A percentile compares a stretch with the other conserved stretches of the same genome.
Conservation (phyloP, 2,888 invertebrate genomes). For the Ametastegia equiseti region DNA sequence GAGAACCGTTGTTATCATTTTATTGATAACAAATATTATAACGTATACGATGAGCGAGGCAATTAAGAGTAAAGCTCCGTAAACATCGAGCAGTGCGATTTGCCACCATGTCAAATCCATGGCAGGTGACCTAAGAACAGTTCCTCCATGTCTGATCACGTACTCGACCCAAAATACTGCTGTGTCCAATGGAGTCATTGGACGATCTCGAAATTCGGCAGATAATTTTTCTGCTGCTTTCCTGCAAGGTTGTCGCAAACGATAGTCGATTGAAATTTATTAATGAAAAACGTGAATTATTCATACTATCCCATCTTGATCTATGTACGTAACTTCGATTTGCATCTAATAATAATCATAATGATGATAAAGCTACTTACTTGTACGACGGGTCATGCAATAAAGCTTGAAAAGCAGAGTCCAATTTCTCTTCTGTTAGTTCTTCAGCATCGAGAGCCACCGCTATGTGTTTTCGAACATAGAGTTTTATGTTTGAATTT, state of each 20-base stretch:
- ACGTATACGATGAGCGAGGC: neutral
- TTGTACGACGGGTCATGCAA: slow-evolving; percentile 61
- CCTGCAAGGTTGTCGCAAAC: slow-evolving; percentile 46
- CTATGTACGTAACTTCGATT: neutral
- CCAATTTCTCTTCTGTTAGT: slow-evolving; percentile 58
- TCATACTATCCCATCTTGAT: neutral
- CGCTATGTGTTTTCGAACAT: slow-evolving; percentile 59
- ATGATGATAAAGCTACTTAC: slow-evolving; percentile 40
- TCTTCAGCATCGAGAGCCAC: slow-evolving; percentile 55
- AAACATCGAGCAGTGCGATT: slow-evolving; percentile 23
- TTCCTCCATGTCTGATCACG: slow-evolving; percentile 38
- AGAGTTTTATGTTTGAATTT: slow-evolving; percentile 60
- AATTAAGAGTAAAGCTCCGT: neutral
- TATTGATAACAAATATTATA: neutral
- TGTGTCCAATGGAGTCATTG: slow-evolving; percentile 38
- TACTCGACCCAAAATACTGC: slow-evolving; percentile 39
- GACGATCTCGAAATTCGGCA: slow-evolving; percentile 21
- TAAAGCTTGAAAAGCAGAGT: slow-evolving; percentile 59
- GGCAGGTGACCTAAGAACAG: slow-evolving; percentile 19
- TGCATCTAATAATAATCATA: neutral
- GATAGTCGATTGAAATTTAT: neutral
- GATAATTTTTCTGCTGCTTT: slow-evolving; percentile 49
- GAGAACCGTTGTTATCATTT: neutral
- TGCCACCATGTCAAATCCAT: slow-evolving; percentile 45
- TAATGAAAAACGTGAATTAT: neutral